Evolutionary conservation across 2,888 invertebrate species (phyloP).

Genomic region (Polyploca ridens): DNA sequence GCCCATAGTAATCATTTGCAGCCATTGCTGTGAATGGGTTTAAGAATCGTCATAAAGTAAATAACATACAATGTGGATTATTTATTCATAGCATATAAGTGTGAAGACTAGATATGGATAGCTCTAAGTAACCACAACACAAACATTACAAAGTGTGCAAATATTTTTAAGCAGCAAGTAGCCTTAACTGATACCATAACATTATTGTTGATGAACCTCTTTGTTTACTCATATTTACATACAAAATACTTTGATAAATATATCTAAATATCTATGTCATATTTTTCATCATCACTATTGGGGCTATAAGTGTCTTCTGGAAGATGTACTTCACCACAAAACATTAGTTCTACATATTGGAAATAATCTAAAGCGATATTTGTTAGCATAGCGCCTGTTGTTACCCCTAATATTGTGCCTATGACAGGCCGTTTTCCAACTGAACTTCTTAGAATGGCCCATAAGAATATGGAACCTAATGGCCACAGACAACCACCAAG

Average conservation of each 20-base stretch:
- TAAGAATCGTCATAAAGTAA: conserved; percentile 13
- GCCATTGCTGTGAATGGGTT: no score
- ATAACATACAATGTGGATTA: conserved; percentile 26
- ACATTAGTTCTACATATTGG: conserved; percentile 85
- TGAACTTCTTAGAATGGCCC: conserved; percentile 93
- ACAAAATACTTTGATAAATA: conserved; percentile 15
- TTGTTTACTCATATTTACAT: not conserved
- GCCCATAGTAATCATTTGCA: no score
- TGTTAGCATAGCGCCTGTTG: conserved; percentile 87
- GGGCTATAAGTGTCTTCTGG: conserved; percentile 76
- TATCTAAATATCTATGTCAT: conserved; percentile 76
- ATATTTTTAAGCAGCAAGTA: not conserved
- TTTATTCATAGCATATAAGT: not conserved
- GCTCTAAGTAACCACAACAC: not conserved
- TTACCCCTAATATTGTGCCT: conserved; percentile 88
- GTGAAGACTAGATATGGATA: not conserved
- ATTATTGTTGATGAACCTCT: no score
- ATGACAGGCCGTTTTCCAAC: conserved; percentile 88
- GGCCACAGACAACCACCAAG: conserved; percentile 93
- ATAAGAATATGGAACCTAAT: conserved; percentile 94
- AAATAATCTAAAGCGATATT: conserved; percentile 87
- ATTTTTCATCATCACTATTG: conserved; percentile 82
- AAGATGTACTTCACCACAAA: conserved; percentile 79
- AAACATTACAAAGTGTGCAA: not conserved
- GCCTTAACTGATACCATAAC: no score